Conservation (phyloP, 2,888 invertebrate species). For the Lithophane socia region DNA sequence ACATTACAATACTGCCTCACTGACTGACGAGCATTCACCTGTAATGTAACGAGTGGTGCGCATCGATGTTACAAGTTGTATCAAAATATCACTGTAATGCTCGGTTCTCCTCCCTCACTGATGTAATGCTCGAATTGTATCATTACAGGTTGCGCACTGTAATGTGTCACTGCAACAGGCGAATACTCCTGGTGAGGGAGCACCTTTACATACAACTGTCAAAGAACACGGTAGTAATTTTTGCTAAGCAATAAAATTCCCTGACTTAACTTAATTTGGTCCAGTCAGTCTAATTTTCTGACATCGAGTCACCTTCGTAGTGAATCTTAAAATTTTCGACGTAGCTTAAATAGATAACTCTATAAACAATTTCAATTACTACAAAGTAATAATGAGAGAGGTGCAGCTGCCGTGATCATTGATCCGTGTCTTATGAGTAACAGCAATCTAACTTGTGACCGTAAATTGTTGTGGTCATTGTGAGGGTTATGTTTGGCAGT, state of each 20-base stretch:
- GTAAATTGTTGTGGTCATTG: constrained; percentile 24
- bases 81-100: too few species aligned
- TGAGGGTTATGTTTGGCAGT: constrained; percentile 1
- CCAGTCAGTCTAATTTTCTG: neutral
- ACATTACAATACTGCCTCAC: too few species aligned
- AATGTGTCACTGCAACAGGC: too few species aligned
- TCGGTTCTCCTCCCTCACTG: too few species aligned
- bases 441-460: constrained; percentile 26
- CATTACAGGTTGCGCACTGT: too few species aligned
- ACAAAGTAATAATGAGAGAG: constrained; percentile 10
- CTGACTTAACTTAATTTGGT: neutral
- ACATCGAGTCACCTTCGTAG: neutral
- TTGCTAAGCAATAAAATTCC: neutral
- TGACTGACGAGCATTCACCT: too few species aligned
- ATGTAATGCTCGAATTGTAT: too few species aligned
- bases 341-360: neutral
- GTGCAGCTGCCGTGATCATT: neutral
- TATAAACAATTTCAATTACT: constrained; percentile 37
- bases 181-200: too few species aligned
- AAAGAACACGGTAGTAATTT: neutral
- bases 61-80: too few species aligned
- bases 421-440: neutral
- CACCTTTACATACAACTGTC: too few species aligned
- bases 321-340: neutral
- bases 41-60: too few species aligned